Evolutionary conservation across 2,797 vertebrate genomes (phyloP), one percentile per base, ranked within the genome.

Genomic region (Craterocephalus amniculus): DNA sequence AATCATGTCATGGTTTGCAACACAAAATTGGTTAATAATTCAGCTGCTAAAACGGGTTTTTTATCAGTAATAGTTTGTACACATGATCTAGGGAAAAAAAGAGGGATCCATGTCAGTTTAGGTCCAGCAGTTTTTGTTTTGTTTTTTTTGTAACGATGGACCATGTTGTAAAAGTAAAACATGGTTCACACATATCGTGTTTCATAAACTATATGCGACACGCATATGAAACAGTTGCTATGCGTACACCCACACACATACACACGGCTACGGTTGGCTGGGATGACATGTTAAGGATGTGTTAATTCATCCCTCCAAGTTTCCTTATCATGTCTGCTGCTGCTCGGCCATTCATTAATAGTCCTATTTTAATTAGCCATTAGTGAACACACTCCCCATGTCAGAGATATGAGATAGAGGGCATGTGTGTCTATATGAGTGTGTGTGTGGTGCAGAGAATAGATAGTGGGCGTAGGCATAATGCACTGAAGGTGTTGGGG

Each of bases 301-400:
- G 82, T 90, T 92, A 83, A 91, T 93, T 92, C 83, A 79, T 66
- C 81, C 81, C 57, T 84, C 76, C 67, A 87, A 80, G 72, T 88
- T 90, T 89, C 81, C 91, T 92, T 94, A 94, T 94, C 92, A 54
- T 87, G 84, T 90, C 80, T 67, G 70, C 81, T 68, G 85, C 90
- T 70, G 85, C 90, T 83, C 82, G 88, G 86, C 80, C 88, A 82
- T 91, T 93, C 92, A 93, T 93, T 94, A 94, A 92, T 90, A 85
- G 91, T 83, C 81, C 81, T 87, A 85, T 93, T 94, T 94, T 95
- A 95, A 95, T 94, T 94, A 94, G 92, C 88, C 84, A 93, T 95
- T 95, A 94, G 91, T 82, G 87, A 93, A 92, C 92, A 92, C 89
- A 87, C 89, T 91, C 84, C 88, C 88, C 85, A 81, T 93, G 92